Evolutionary conservation across 1,140 invertebrate species (phyloP), one percentile per base, ranked within the genome.

Genomic region (Muscidifurax raptorellus): DNA sequence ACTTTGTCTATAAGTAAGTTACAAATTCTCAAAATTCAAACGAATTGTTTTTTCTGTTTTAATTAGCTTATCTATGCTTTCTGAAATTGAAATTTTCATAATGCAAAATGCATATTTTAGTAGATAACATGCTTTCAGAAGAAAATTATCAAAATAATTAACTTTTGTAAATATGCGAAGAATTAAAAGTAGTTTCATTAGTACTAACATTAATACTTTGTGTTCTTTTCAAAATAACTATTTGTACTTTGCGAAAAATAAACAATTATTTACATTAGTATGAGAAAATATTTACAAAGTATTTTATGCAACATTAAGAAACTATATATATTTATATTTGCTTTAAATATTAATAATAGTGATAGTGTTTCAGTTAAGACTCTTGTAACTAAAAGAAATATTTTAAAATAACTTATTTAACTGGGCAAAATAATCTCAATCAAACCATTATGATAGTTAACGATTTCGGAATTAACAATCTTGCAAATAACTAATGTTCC

Each of bases 231-330:
- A 10, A 75, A 75, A 75, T 75, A 75, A 75, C 72, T 40, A 75
- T 75, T 75, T 75, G 40, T 40, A 75, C 32, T 75, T 47, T 32
- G 12, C 0, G 40, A 44, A 44, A 75, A 44, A 40, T 75, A 59
- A 44, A 76, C 10, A 64, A 59, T 36, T 77, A 77, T 77, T 59
- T 64, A 77, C 44, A 77, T 7, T 28, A 30, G 28, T 28, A 28
- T 77, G 2, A 27, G 47, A 64, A 77, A 77, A 77, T 77, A 77
- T 77, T 28, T 77, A 59, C 75, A 77, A 77, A 52, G n/a, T 40
- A 59, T 77, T 59, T 59, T 30, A 59, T 18, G 15, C 71, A 36
- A 30, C 30, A 36, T 36, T 44, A 27, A 32, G 71, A 18, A 72
- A 72, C 15, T 12, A 44, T 76, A 32, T 72, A 0, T 13, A 32